A percentile compares a stretch with the other conserved stretches of the same genome.
Evolutionary conservation across 2,113 vertebrate species (phyloP).

Genomic region (Dasypus novemcinctus): DNA sequence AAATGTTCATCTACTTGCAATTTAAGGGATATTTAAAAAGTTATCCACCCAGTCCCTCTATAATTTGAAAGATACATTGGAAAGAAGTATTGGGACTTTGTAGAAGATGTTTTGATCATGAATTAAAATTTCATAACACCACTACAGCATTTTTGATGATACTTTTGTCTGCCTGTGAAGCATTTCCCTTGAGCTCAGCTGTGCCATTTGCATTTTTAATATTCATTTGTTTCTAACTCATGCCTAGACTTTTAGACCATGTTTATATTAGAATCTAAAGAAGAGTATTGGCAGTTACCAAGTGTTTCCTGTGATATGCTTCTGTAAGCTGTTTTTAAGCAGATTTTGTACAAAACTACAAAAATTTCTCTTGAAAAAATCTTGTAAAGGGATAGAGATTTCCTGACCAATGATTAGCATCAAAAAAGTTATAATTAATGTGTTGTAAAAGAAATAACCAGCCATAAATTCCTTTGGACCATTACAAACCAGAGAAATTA

Average conservation of each 20-base stretch:
- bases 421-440: background rate
- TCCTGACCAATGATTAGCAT: background rate
- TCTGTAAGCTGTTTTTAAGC: background rate
- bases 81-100: slow-evolving; percentile 61
- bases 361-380: slow-evolving; percentile 21
- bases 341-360: slow-evolving; percentile 38
- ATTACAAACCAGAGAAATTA: slow-evolving; percentile 12
- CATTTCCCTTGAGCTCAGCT: slow-evolving; percentile 61
- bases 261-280: slow-evolving; percentile 45
- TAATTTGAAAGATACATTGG: slow-evolving; percentile 71
- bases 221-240: slow-evolving; percentile 62
- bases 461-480: background rate
- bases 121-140: slow-evolving; percentile 75
- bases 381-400: background rate
- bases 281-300: background rate
- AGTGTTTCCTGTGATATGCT: slow-evolving; percentile 1
- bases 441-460: background rate
- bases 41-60: slow-evolving; percentile 60
- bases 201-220: slow-evolving; percentile 71
- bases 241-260: slow-evolving; percentile 40
- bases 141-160: slow-evolving; percentile 30
- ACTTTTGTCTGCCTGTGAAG: slow-evolving; percentile 54
- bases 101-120: slow-evolving; percentile 61
- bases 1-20: slow-evolving; percentile 69
- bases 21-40: slow-evolving; percentile 69